Conservation (phyloP, 2,888 invertebrate genomes). For the Deilephila elpenor region DNA sequence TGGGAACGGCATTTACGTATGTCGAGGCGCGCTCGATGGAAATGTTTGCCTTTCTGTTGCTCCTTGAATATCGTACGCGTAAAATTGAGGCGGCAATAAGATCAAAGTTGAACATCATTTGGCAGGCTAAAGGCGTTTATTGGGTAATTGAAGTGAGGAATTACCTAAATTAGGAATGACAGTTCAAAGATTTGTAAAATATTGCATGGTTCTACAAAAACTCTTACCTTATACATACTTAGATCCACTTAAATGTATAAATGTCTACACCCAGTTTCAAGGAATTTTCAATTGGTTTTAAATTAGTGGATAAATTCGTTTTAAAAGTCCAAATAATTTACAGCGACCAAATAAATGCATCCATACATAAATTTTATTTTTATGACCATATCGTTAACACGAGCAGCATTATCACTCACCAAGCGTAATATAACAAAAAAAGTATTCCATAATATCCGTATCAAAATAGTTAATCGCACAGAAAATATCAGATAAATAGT, state of each 20-base stretch:
- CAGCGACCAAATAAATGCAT: too few relatives aligned
- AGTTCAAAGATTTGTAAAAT: not conserved
- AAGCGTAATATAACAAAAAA: too few relatives aligned
- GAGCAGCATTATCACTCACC: too few relatives aligned
- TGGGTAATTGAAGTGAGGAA: not conserved
- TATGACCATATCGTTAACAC: too few relatives aligned
- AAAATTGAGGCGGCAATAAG: not conserved
- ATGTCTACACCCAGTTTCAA: too few relatives aligned
- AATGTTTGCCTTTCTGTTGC: slow-evolving; percentile 21
- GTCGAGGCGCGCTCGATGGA: not conserved
- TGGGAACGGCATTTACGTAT: slow-evolving; percentile 15
- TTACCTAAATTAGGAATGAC: not conserved
- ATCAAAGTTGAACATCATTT: not conserved
- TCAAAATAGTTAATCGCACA: not conserved
- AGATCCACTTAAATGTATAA: not conserved
- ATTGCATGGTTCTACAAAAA: not conserved
- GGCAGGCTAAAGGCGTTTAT: not conserved
- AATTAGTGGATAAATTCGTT: too few relatives aligned
- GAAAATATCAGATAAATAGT: not conserved
- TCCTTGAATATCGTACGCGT: not conserved
- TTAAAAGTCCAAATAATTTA: too few relatives aligned
- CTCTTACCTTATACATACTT: not conserved
- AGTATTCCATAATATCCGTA: too few relatives aligned
- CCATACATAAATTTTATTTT: too few relatives aligned
- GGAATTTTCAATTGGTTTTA: too few relatives aligned